These are phyloP conservation scores for Sorex araneus DNA, from an alignment of 2,113 vertebrate species.

Conservation along the genomic window DNA sequence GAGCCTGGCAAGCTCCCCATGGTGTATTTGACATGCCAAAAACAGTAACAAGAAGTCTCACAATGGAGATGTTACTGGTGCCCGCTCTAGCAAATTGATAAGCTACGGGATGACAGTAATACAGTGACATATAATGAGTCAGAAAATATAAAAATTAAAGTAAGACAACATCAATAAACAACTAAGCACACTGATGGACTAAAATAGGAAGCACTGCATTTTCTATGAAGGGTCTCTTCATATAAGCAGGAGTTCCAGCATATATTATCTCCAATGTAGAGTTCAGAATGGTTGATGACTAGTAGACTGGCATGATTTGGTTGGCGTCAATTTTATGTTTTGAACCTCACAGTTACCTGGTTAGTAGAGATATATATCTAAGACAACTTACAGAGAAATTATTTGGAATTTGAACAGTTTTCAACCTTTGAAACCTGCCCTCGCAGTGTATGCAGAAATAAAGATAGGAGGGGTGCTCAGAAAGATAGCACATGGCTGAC, in stretches of 20 bases:
- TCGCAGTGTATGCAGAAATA: neutral
- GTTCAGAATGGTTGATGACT: fast-evolving
- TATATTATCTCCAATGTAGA: fast-evolving
- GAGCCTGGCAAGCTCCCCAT: too few relatives aligned
- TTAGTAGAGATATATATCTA: neutral
- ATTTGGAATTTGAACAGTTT: neutral
- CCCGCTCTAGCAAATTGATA: too few relatives aligned
- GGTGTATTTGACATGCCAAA: too few relatives aligned
- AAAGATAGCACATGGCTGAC: too few relatives aligned
- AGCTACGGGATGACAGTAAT: too few relatives aligned
- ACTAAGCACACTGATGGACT: neutral
- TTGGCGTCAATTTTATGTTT: neutral
- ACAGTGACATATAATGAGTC: neutral
- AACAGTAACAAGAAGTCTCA: too few relatives aligned
- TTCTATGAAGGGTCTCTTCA: neutral
- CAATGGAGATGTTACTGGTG: too few relatives aligned
- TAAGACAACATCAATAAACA: neutral
- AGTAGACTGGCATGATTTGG: neutral
- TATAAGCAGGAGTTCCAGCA: neutral
- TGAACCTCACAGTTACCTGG: fast-evolving
- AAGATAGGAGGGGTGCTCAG: too few relatives aligned
- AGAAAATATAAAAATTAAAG: neutral
- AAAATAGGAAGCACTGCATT: neutral
- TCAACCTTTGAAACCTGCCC: too few relatives aligned
- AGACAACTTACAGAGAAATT: neutral